Conservation (phyloP, 2,888 invertebrate species). For the Tenthredo amoena region DNA sequence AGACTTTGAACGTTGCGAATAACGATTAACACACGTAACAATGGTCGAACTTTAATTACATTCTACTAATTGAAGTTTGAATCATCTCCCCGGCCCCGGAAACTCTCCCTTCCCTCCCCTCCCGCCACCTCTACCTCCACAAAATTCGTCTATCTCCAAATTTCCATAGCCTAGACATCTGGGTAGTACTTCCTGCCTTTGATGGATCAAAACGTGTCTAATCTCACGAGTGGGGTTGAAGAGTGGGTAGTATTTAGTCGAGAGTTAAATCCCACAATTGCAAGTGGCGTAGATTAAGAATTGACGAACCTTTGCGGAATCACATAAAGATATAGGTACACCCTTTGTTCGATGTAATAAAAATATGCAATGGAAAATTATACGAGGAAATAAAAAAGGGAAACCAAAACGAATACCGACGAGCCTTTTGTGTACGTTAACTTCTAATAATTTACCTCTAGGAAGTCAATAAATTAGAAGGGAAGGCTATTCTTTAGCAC, state of each 20-base stretch:
- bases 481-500: constrained; percentile 20
- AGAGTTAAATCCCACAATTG: constrained; percentile 43
- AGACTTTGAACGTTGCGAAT: not conserved
- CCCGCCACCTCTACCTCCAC: not conserved
- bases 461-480: constrained; percentile 1
- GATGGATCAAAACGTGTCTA: constrained; percentile 19
- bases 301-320: not conserved
- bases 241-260: constrained; percentile 25
- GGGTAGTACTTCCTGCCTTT: not conserved
- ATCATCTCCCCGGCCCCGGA: constrained; percentile 12
- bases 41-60: constrained; percentile 47
- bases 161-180: constrained; percentile 30
- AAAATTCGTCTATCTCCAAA: constrained; percentile 45
- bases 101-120: not conserved
- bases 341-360: not conserved
- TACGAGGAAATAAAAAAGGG: not conserved
- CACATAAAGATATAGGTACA: not conserved
- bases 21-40: constrained; percentile 39
- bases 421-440: not conserved
- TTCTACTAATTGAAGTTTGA: constrained; percentile 50
- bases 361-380: not conserved
- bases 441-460: constrained; percentile 12
- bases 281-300: not conserved
- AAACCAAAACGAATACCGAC: not conserved
- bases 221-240: not conserved